These are phyloP conservation scores for Rapana venosa DNA, from an alignment of 2,888 invertebrate species.

Conservation along the genomic window DNA sequence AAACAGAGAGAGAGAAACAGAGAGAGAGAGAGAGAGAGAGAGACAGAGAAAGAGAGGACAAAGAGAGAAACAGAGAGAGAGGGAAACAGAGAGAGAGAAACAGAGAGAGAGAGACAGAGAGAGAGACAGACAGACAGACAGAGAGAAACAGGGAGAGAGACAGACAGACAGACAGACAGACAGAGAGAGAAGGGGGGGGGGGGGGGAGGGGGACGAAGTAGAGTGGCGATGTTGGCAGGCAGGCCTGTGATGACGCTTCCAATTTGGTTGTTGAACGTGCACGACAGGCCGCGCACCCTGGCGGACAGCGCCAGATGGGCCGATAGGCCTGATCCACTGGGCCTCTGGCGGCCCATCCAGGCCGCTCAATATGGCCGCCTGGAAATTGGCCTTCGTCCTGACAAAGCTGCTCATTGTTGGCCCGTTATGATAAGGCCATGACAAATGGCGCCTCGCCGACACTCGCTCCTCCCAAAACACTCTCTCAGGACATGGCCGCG, in stretches of 20 bases:
- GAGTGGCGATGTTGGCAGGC: slow-evolving; percentile 16
- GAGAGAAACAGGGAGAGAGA: no score
- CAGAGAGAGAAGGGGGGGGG: background rate
- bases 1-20: background rate
- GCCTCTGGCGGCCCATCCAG: slow-evolving; percentile 4
- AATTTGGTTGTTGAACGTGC: slow-evolving; percentile 38
- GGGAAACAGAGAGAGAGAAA: background rate
- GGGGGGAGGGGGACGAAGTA: background rate
- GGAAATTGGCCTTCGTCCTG: slow-evolving; percentile 25
- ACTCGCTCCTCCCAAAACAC: background rate
- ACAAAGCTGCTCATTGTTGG: slow-evolving; percentile 11
- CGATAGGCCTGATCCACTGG: slow-evolving; percentile 30
- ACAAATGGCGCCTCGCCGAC: slow-evolving; percentile 22
- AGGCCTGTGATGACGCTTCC: slow-evolving; percentile 34
- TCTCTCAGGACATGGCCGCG: background rate
- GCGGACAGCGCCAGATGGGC: slow-evolving; percentile 38
- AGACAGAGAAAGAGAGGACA: background rate
- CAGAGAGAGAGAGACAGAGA: background rate
- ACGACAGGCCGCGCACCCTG: slow-evolving; percentile 16
- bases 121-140: background rate
- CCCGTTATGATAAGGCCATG: slow-evolving; percentile 25
- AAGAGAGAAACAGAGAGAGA: background rate
- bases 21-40: background rate
- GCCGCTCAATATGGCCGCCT: slow-evolving; percentile 25
- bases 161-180: no score